Conservation (phyloP, 2,113 vertebrate species). For the Zosterops pallidus region DNA sequence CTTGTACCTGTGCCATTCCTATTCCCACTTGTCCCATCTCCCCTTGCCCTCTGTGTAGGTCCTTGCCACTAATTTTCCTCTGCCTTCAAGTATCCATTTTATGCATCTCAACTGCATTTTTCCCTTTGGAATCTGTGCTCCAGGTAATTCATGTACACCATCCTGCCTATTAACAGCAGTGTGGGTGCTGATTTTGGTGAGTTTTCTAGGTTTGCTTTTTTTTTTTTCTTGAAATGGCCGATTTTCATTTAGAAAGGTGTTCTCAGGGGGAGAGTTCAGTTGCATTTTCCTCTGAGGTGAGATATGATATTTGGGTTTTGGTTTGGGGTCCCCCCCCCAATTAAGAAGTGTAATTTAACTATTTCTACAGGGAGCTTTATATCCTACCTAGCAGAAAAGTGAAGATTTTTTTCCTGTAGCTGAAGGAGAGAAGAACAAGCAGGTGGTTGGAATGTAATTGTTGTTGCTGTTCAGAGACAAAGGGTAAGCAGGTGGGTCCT, state of each 20-base stretch:
- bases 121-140: not conserved
- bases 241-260: not conserved
- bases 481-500: not conserved
- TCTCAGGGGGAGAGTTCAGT: not conserved
- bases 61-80: not conserved
- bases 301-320: not conserved
- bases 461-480: not conserved
- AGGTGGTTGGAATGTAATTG: not conserved
- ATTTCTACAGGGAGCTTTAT: not conserved
- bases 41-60: not conserved
- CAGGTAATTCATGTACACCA: not conserved
- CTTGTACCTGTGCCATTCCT: not conserved
- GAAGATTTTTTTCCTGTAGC: not conserved
- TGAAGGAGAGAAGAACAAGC: not conserved
- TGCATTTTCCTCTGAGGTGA: not conserved
- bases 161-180: not conserved
- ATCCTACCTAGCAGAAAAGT: not conserved
- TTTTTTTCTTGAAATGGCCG: not conserved
- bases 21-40: not conserved
- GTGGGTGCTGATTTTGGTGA: not conserved
- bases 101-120: not conserved
- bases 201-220: not conserved
- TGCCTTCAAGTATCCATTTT: not conserved
- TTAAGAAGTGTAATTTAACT: not conserved
- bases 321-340: rapidly evolving